These are phyloP conservation scores for Trachymyrmex cornetzi DNA, from an alignment of 1,140 invertebrate genomes.

Conservation along the genomic window DNA sequence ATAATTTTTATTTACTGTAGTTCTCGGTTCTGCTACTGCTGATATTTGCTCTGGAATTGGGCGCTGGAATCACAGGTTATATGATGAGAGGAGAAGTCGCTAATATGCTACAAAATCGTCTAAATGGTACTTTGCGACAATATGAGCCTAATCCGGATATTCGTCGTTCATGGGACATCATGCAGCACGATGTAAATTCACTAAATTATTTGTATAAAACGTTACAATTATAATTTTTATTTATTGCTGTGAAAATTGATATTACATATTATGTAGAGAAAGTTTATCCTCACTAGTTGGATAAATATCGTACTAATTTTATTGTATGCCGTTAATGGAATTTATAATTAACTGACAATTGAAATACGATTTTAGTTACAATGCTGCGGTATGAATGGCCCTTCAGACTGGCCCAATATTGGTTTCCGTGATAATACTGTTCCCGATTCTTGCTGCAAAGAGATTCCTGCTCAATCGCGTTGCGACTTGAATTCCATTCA, in stretches of 20 bases:
- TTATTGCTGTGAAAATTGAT: neutral
- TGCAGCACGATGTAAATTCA: conserved; percentile 92
- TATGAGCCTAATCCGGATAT: conserved; percentile 89
- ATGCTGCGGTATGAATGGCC: conserved; percentile 92
- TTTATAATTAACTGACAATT: conserved; percentile 7
- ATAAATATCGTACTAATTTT: conserved; percentile 20
- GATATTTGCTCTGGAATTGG: conserved; percentile 94
- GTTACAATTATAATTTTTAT: neutral
- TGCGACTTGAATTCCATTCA: conserved; percentile 87
- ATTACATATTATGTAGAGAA: neutral
- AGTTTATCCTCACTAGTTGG: neutral
- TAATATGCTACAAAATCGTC: conserved; percentile 88
- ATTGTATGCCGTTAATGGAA: neutral
- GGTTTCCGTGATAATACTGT: conserved; percentile 87
- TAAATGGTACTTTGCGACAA: conserved; percentile 90
- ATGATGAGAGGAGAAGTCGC: conserved; percentile 91
- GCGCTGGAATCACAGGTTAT: conserved; percentile 94
- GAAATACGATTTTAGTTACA: conserved; percentile 88
- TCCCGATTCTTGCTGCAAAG: conserved; percentile 91
- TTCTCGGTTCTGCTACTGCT: conserved; percentile 94
- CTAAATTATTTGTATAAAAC: conserved; percentile 1
- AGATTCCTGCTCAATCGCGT: conserved; percentile 84
- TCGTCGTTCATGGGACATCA: conserved; percentile 91
- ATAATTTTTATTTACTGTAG: conserved; percentile 83
- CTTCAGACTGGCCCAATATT: conserved; percentile 89